phyloP scores from a whole-genome alignment of 2,797 vertebrate species.

The Graptemys geographica region DNA sequence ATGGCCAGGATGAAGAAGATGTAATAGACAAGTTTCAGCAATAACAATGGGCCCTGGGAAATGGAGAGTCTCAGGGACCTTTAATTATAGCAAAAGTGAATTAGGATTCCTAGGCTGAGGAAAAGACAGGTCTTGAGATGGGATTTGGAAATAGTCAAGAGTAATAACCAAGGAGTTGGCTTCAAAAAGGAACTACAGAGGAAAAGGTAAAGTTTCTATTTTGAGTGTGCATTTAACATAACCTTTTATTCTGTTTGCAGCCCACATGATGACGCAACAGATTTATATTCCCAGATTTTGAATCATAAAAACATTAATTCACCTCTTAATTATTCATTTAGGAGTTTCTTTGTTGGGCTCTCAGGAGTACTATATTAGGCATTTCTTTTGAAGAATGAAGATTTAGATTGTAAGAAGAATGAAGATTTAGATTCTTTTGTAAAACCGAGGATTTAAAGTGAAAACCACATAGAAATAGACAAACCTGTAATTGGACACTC shows the following conservation, averaged over 20 bases:
- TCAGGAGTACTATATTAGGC: constrained; percentile 73
- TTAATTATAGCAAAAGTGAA: constrained; percentile 64
- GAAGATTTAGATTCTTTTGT: constrained; percentile 55
- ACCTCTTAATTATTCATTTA: constrained; percentile 77
- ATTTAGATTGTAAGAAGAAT: constrained; percentile 70
- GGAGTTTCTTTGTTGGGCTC: constrained; percentile 71
- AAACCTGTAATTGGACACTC: constrained; percentile 65
- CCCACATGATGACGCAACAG: constrained; percentile 78
- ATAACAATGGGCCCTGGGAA: constrained; percentile 5
- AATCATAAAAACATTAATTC: constrained; percentile 74
- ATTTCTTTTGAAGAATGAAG: constrained; percentile 76
- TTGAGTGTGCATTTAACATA: constrained; percentile 79
- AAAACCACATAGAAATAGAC: constrained; percentile 72
- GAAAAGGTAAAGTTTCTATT: constrained; percentile 79
- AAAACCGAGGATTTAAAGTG: constrained; percentile 72
- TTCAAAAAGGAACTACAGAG: constrained; percentile 71
- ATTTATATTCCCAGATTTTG: constrained; percentile 76
- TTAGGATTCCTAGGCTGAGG: constrained; percentile 68
- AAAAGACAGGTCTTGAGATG: constrained; percentile 66
- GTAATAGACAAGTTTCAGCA: constrained; percentile 24
- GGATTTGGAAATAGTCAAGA: constrained; percentile 76
- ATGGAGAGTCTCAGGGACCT: constrained; percentile 23
- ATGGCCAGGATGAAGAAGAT: background rate
- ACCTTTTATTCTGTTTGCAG: constrained; percentile 76
- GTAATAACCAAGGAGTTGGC: constrained; percentile 69